Evolutionary conservation across 2,113 vertebrate species (phyloP).

Genomic region (Ammodytes marinus): DNA sequence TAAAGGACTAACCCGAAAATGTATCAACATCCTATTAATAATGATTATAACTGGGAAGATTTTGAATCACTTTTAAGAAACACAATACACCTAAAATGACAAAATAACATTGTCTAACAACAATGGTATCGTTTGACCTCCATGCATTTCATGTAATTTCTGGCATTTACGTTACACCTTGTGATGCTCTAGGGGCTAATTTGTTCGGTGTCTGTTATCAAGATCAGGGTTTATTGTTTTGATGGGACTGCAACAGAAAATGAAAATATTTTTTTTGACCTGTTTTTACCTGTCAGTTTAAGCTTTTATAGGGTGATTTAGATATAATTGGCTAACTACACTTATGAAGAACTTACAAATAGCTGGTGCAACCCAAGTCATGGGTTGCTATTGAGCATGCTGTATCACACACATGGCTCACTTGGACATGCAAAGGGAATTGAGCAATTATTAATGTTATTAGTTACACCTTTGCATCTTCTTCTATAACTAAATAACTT

Average conservation of each 20-base stretch:
- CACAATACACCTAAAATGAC: neutral
- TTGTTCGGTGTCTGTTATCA: no score
- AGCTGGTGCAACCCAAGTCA: neutral
- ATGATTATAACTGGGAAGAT: neutral
- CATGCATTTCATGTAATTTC: neutral
- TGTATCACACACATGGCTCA: neutral
- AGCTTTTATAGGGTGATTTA: no score
- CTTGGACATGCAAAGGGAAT: neutral
- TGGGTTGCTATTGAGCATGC: neutral
- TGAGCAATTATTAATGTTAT: neutral
- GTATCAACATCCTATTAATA: neutral
- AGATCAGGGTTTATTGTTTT: neutral
- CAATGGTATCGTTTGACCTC: neutral
- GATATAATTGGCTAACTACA: neutral
- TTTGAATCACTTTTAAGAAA: neutral
- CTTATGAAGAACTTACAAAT: neutral
- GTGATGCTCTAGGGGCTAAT: neutral
- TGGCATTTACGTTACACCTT: neutral
- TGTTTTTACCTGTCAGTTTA: no score
- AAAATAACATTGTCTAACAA: neutral
- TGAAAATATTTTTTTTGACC: neutral
- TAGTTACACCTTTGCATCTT: neutral
- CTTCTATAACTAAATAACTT: neutral
- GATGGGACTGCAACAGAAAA: neutral
- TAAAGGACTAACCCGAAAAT: neutral